Conservation (phyloP, 2,797 vertebrate species). For the Aselliscus stoliczkanus region DNA sequence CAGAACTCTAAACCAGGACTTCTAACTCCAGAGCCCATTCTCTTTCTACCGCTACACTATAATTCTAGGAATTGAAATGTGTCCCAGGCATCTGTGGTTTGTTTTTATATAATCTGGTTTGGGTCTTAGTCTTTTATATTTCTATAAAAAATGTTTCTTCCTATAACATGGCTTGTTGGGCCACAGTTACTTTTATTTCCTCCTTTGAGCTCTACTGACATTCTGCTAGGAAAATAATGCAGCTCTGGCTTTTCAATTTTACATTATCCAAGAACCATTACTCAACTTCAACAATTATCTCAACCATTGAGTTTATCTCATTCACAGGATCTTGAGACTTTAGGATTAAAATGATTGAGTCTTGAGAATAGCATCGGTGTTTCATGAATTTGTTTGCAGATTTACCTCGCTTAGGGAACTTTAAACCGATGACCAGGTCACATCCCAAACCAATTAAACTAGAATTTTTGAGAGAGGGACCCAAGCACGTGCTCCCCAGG, state of each 20-base stretch:
- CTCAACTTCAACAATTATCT: not conserved
- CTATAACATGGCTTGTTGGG: not conserved
- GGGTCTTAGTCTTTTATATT: not conserved
- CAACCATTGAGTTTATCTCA: not conserved
- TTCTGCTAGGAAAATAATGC: not conserved
- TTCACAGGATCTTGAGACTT: not conserved
- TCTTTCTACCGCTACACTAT: not conserved
- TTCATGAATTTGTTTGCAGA: not conserved
- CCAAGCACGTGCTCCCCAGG: not conserved
- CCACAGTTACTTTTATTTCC: not conserved
- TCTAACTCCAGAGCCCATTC: not conserved
- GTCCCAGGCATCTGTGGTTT: constrained; percentile 11
- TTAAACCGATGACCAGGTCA: not conserved
- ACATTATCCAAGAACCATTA: not conserved
- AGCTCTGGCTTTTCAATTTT: not conserved
- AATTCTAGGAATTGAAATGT: constrained; percentile 52
- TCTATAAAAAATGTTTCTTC: not conserved
- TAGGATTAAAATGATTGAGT: not conserved
- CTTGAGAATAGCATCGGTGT: not conserved
- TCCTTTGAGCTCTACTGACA: not conserved
- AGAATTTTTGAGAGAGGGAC: not conserved
- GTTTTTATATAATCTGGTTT: constrained; percentile 35
- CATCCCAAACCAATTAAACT: not conserved
- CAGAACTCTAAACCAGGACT: not conserved
- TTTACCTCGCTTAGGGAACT: not conserved